These are phyloP conservation scores for Macaca nemestrina DNA, from an alignment of 2,113 vertebrate genomes.

Conservation along the genomic window DNA sequence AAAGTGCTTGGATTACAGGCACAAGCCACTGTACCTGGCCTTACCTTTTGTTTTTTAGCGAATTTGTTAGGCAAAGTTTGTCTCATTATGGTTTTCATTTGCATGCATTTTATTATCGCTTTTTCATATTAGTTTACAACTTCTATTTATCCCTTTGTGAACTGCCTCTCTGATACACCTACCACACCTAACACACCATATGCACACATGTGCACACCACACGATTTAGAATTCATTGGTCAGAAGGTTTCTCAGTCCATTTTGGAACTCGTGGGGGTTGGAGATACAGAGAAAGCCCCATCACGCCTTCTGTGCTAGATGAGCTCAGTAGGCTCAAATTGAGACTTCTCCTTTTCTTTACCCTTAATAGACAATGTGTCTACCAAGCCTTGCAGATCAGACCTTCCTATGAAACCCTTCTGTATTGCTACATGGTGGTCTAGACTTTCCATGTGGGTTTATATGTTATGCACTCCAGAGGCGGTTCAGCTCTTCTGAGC, in stretches of 20 bases:
- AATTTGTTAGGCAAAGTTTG: constrained; percentile 50
- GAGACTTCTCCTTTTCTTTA: background rate
- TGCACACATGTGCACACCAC: background rate
- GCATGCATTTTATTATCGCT: constrained; percentile 6
- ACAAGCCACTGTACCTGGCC: too few species aligned
- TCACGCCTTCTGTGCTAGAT: background rate
- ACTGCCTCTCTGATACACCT: background rate
- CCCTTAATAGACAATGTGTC: background rate
- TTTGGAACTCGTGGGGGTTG: background rate
- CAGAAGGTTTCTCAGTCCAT: background rate
- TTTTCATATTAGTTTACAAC: background rate
- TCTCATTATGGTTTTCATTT: background rate
- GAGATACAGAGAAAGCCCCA: background rate
- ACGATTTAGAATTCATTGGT: background rate
- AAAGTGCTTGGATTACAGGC: too few species aligned
- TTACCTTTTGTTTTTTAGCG: background rate
- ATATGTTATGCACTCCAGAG: background rate
- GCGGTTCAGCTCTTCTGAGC: background rate
- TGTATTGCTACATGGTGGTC: fast-evolving
- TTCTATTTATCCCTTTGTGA: background rate
- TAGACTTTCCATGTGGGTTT: background rate
- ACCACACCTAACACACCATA: too few species aligned
- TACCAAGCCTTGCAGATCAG: background rate
- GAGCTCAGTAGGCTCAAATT: background rate
- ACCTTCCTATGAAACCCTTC: background rate